Base-by-base conservation (phyloP, 2,113 vertebrate genomes). In the Glareola pratincola region DNA sequence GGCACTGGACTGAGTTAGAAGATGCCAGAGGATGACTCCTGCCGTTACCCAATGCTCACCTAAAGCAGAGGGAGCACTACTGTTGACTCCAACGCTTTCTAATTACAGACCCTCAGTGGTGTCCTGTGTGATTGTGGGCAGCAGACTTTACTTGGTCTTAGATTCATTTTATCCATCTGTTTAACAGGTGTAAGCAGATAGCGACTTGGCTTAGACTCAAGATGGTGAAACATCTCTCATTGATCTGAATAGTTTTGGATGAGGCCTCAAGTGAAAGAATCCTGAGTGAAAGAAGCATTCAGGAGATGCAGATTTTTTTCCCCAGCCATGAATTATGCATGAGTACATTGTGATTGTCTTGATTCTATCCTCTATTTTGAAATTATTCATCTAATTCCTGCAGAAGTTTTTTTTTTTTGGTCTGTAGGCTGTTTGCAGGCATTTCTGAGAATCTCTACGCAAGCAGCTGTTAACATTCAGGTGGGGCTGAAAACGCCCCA, bases 321-420 rank as follows among this genome's bases (percentile, higher is more conserved):
- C 3, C 62, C 53, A 8, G 0, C 20, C 67, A 92, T 96, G 92
- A 96, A 94, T 91, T 92, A 96, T 96, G 74, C 86, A 94, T 94
- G 93, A 96, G 93, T 84, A 96, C 79, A 88, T 64, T 94, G 75
- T 82, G 84, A 96, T 96, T 94, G 90, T 95, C 90, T 97, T 94
- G 85, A 96, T 96, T 95, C 60, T 88, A 50, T 75, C 79, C 56
- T 88, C 78, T 95, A 48, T 91, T 95, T 96, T 88, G 91, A 96
- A 95, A 89, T 92, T 90, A 82, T 89, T 96, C 68, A 93, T 95
- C 90, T 77, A 91, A 96, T 93, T 93, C 74, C 69, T 91, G 50
- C 51, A 80, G 77, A 85, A 14, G 39, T 66, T 41, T 62, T 64
- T 63, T 30, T 57, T 63, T 94, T 88, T 92, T 75, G 9, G 32